phyloP scores from a whole-genome alignment of 2,113 vertebrate genomes.

The Antechinus stuartii region DNA sequence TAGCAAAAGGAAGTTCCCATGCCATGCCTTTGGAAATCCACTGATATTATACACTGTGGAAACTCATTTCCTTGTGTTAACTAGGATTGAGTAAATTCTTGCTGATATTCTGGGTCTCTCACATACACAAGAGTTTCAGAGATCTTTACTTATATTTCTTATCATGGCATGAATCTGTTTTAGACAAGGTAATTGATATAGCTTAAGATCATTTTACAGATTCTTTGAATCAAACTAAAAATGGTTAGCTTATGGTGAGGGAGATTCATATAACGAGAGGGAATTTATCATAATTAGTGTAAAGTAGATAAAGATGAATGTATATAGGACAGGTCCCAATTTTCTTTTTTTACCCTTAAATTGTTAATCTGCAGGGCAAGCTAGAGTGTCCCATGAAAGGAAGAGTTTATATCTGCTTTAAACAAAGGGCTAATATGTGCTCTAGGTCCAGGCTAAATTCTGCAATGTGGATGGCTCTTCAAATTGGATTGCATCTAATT shows the following conservation, averaged over 20 bases:
- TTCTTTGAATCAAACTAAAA: background rate
- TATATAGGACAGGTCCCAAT: background rate
- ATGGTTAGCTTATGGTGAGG: background rate
- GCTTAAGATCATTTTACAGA: background rate
- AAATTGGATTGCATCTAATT: background rate
- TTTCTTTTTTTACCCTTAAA: background rate
- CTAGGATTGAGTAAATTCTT: background rate
- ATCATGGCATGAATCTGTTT: background rate
- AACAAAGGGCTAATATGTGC: conserved; percentile 11
- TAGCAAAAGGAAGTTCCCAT: background rate
- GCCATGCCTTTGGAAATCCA: background rate
- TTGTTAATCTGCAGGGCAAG: background rate
- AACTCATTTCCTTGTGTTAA: background rate
- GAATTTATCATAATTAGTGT: background rate
- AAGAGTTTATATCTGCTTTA: background rate
- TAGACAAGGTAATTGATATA: background rate
- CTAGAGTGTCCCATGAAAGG: background rate
- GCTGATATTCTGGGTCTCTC: background rate
- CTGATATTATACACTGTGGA: background rate
- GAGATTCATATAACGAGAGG: background rate
- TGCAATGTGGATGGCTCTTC: background rate
- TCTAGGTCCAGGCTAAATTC: background rate
- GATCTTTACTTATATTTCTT: background rate
- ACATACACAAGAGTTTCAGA: background rate
- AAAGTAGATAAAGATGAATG: background rate